Percentiles rank a stretch among this genome's conserved stretches.
phyloP scores from a whole-genome alignment of 2,113 vertebrate genomes.

The Eidolon helvum region DNA sequence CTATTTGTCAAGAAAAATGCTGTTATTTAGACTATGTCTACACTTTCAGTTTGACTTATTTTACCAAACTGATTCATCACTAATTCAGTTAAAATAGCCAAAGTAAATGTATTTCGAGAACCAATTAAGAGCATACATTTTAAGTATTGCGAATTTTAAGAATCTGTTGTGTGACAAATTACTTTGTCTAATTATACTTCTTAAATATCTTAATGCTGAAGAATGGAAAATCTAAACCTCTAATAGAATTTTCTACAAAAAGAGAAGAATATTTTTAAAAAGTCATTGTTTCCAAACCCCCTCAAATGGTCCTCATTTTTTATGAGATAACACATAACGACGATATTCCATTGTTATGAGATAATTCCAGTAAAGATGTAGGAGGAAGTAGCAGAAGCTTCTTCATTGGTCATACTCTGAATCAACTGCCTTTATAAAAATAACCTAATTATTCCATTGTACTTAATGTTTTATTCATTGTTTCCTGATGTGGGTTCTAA shows the following conservation, averaged over 20 bases:
- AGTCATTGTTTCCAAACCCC: neutral
- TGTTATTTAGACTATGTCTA: neutral
- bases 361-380: neutral
- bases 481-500: neutral
- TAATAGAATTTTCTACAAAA: neutral
- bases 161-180: neutral
- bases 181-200: neutral
- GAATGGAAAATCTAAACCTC: neutral
- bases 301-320: neutral
- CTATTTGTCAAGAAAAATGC: neutral
- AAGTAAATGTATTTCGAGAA: neutral
- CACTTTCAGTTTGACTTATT: neutral
- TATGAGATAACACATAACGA: neutral
- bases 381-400: neutral
- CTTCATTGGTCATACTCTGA: neutral
- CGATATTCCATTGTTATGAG: neutral
- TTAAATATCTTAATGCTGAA: neutral
- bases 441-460: conserved; percentile 44
- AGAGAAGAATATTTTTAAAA: neutral
- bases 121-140: neutral
- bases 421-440: conserved; percentile 16
- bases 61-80: neutral
- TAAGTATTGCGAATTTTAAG: neutral
- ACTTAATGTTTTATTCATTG: neutral
- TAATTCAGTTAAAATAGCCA: neutral